Conservation (phyloP, 2,113 vertebrate genomes). For the Etheostoma spectabile region DNA sequence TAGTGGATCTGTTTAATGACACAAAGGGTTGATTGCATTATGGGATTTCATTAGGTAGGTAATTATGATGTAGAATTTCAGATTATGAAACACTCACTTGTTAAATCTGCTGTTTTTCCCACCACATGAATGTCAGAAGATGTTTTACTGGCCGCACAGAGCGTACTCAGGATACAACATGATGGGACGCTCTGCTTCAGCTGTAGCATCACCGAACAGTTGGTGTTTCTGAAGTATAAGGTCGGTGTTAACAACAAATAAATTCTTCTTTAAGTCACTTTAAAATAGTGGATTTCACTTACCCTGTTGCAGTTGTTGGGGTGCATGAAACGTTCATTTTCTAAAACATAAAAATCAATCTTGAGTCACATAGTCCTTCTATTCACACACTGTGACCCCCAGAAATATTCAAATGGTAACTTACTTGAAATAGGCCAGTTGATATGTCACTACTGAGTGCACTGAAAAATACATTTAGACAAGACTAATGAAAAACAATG, state of each 20-base stretch:
- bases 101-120: conserved; percentile 50
- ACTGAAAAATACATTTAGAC: conserved; percentile 27
- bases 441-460: not conserved
- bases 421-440: conserved; percentile 59
- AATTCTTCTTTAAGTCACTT: not conserved
- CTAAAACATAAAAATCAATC: conserved; percentile 54
- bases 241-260: not conserved
- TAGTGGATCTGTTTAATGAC: conserved; percentile 15
- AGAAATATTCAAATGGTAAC: conserved; percentile 8
- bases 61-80: not conserved
- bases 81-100: conserved; percentile 56
- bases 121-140: conserved; percentile 39
- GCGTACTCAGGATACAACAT: conserved; percentile 69
- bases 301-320: conserved; percentile 57
- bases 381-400: not conserved
- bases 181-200: conserved; percentile 31
- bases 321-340: conserved; percentile 49
- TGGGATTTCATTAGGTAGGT: not conserved
- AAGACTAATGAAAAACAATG: not conserved
- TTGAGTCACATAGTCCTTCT: not conserved
- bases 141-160: conserved; percentile 43
- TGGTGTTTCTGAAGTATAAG: conserved; percentile 42
- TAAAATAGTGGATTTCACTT: conserved; percentile 12
- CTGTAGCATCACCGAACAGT: conserved; percentile 58
- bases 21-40: conserved; percentile 34